Conservation (phyloP, 2,113 vertebrate species). For the Lota lota region DNA sequence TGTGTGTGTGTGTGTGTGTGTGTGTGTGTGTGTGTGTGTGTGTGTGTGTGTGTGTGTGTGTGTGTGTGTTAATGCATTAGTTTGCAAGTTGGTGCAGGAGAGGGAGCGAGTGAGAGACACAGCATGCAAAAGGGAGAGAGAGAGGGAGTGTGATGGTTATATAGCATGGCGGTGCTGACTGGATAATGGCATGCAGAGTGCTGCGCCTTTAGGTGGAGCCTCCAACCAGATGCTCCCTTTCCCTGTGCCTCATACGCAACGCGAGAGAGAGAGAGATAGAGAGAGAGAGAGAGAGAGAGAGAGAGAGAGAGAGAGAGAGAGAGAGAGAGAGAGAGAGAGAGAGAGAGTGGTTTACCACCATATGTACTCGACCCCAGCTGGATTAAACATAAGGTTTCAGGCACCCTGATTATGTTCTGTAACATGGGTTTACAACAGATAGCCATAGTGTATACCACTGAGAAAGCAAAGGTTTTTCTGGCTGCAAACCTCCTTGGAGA, state of each 20-base stretch:
- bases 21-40: background rate
- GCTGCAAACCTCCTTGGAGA: no score
- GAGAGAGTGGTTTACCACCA: no score
- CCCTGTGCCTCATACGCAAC: constrained; percentile 59
- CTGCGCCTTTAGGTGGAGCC: constrained; percentile 56
- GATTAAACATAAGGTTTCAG: no score
- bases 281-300: background rate
- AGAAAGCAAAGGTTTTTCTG: no score
- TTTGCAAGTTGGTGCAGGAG: background rate
- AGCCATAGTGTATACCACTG: no score
- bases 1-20: constrained; percentile 1
- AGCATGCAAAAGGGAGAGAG: constrained; percentile 25
- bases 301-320: no score
- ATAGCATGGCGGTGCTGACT: constrained; percentile 73
- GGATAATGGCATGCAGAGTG: constrained; percentile 77
- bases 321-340: no score
- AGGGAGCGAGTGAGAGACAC: constrained; percentile 34
- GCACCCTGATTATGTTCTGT: no score
- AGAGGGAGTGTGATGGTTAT: constrained; percentile 23
- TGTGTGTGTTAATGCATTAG: constrained; percentile 10
- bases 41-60: background rate
- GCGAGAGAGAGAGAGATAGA: constrained; percentile 15
- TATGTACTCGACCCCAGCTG: no score
- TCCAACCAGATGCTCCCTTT: constrained; percentile 67
- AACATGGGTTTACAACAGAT: no score